phyloP scores from a whole-genome alignment of 2,888 invertebrate genomes.

The Nomada fabriciana region DNA sequence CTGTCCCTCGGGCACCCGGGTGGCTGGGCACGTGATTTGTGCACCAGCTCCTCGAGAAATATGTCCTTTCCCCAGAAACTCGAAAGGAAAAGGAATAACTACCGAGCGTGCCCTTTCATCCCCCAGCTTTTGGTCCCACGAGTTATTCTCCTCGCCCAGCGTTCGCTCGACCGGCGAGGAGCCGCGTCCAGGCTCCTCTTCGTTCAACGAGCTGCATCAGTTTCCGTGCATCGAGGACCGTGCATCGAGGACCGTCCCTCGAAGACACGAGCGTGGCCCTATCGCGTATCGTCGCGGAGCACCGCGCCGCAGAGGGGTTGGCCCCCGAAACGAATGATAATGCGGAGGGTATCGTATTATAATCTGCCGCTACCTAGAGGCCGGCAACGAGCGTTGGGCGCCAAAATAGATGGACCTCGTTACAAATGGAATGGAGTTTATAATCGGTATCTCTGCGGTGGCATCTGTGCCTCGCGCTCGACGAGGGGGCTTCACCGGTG shows the following conservation, averaged over 20 bases:
- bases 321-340: conserved; percentile 79
- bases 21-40: conserved; percentile 76
- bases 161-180: neutral
- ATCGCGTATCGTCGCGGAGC: conserved; percentile 1
- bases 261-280: conserved; percentile 37
- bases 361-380: conserved; percentile 80
- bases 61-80: conserved; percentile 46
- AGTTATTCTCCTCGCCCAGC: neutral
- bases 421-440: conserved; percentile 84
- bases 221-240: too few species aligned
- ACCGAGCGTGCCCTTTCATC: conserved; percentile 1
- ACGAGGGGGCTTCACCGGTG: conserved; percentile 56
- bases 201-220: neutral
- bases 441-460: conserved; percentile 83
- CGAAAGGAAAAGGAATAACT: conserved; percentile 21
- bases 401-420: conserved; percentile 84
- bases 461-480: conserved; percentile 78
- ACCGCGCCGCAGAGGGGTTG: neutral
- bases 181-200: neutral
- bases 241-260: conserved; percentile 1
- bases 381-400: conserved; percentile 76
- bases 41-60: conserved; percentile 72
- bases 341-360: conserved; percentile 80
- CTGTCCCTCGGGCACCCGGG: conserved; percentile 32
- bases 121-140: neutral